Conservation (phyloP, 2,888 invertebrate genomes). For the Arctia plantaginis region DNA sequence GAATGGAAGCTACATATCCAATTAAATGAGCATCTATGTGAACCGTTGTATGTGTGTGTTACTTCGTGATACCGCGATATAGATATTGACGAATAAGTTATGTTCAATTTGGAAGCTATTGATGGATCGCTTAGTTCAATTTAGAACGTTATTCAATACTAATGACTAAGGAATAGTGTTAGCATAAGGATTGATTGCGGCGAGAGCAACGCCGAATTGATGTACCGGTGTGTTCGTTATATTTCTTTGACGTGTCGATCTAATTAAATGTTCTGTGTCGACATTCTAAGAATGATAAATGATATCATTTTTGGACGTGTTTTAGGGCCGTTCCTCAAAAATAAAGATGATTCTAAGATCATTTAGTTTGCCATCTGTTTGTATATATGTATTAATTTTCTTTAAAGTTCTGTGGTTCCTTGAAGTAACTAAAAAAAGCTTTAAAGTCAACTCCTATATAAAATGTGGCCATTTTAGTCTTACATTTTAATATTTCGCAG, state of each 20-base stretch:
- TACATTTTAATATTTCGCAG: too few species aligned
- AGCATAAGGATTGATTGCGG: not conserved
- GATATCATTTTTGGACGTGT: not conserved
- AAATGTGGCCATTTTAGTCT: too few species aligned
- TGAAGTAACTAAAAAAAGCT: not conserved
- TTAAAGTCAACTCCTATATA: not conserved
- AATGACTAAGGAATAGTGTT: not conserved
- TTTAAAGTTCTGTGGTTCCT: not conserved
- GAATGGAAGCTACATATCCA: slow-evolving; percentile 62
- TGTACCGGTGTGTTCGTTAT: not conserved
- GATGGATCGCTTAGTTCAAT: slow-evolving; percentile 5
- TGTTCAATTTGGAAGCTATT: slow-evolving; percentile 9
- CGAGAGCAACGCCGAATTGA: not conserved
- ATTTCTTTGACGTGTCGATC: not conserved
- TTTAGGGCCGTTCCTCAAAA: not conserved
- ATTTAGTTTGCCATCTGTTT: not conserved
- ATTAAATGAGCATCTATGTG: slow-evolving; percentile 61
- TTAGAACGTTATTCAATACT: slow-evolving; percentile 5
- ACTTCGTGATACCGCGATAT: slow-evolving; percentile 30
- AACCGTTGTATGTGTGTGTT: slow-evolving; percentile 38
- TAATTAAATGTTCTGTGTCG: not conserved
- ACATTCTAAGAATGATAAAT: not conserved
- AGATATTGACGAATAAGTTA: slow-evolving; percentile 25
- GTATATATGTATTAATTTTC: not conserved
- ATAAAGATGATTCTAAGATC: not conserved